These are phyloP conservation scores for Hyles euphorbiae DNA, from an alignment of 1,140 invertebrate species.

Conservation along the genomic window DNA sequence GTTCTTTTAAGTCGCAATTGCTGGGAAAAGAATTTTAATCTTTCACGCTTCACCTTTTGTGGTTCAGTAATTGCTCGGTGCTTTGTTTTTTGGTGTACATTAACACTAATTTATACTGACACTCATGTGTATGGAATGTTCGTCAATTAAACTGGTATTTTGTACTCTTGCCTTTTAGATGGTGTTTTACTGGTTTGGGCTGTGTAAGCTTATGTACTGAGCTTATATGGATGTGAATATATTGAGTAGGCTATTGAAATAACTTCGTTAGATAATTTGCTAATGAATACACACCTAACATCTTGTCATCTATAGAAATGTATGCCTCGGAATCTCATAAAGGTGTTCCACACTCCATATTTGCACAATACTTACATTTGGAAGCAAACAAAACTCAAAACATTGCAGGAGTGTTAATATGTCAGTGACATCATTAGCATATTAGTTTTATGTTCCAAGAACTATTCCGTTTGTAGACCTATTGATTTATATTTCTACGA, in stretches of 20 bases:
- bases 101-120: no score
- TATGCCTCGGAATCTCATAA: not conserved
- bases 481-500: no score
- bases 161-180: no score
- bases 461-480: not conserved
- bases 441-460: not conserved
- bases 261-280: no score
- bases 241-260: no score
- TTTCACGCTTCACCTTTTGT: constrained; percentile 29
- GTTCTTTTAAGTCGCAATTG: constrained; percentile 34
- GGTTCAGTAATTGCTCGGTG: constrained; percentile 4
- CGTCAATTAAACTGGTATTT: no score
- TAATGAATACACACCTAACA: no score
- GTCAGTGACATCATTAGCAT: not conserved
- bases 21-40: constrained; percentile 53
- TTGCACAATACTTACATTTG: not conserved
- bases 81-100: constrained; percentile 3
- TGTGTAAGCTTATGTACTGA: no score
- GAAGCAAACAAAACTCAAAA: not conserved
- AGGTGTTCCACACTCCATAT: not conserved
- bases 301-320: not conserved
- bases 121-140: not conserved
- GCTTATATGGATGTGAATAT: no score
- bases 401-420: not conserved
- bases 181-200: no score